Percentiles rank a stretch among this genome's conserved stretches.
phyloP scores from a whole-genome alignment of 2,888 invertebrate species.

The Eristalis tenax region DNA sequence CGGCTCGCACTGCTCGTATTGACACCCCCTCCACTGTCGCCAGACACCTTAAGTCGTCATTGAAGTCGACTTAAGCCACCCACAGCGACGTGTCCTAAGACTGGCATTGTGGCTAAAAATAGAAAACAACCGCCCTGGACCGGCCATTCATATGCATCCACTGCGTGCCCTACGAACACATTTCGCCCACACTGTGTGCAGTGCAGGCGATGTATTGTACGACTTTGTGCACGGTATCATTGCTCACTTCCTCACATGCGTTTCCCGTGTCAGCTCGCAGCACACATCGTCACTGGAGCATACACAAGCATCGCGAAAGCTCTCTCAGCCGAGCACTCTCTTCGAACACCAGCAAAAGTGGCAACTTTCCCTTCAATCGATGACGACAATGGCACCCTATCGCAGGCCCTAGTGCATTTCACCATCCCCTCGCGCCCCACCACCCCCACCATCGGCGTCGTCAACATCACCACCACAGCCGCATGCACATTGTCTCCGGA shows the following conservation, averaged over 20 bases:
- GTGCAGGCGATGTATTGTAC: not conserved
- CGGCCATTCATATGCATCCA: too few relatives aligned
- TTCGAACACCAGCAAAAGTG: not conserved
- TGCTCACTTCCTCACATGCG: constrained; percentile 69
- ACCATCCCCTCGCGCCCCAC: not conserved
- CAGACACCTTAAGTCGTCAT: not conserved
- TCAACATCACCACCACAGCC: not conserved
- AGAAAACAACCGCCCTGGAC: not conserved
- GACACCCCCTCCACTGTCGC: not conserved
- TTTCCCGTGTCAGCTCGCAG: constrained; percentile 38
- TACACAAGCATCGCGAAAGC: not conserved
- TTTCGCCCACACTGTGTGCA: constrained; percentile 53
- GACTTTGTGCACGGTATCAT: constrained; percentile 31
- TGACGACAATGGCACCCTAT: constrained; percentile 63
- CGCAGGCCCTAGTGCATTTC: constrained; percentile 34
- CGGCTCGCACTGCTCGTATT: not conserved
- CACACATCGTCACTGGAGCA: constrained; percentile 23
- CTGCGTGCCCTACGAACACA: constrained; percentile 30
- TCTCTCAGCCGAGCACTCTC: not conserved
- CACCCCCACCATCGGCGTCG: not conserved
- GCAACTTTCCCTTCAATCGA: constrained; percentile 65
- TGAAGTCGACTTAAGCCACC: not conserved
- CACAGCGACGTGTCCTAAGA: not conserved
- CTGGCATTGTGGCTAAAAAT: not conserved
- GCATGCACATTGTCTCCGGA: not conserved